Evolutionary conservation across 2,888 invertebrate genomes (phyloP), one percentile per base, ranked within the genome.

Genomic region (Vesta saturnalis): DNA sequence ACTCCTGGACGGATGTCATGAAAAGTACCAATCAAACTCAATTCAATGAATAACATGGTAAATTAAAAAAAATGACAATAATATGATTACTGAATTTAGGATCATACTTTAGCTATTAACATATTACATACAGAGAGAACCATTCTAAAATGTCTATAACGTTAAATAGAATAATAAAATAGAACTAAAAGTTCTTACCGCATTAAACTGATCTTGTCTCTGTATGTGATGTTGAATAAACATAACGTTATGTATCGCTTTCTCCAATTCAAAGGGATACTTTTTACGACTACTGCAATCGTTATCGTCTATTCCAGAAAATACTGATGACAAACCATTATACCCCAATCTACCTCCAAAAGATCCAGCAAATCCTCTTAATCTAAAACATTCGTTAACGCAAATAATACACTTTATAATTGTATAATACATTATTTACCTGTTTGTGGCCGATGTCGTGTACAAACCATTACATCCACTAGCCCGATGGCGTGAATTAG

Each of bases 181-280:
- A n/a, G n/a, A 39, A 39, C 8, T 39, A 39, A 39, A 39, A 1
- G 16, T 61, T 83, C 90, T 88, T 85, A 96, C 96, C 85, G 95
- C 95, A 86, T 96, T 95, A 83, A 95, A 96, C 82, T 96, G 95
- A 81, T 96, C 96, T 83, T 95, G 94, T n/a, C 96, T 89, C 80
- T 94, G 94, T 84, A 96, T 95, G 80, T 96, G 96, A 81, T 96
- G 95, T 78, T 96, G 96, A 75, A 97, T 96, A 81, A 96, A 97
- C 92, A 95, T 95, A 60, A 96, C 95, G 83, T 96, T 96, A 81
- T 95, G 95, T 74, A 97, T 93, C 55, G 96, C 96, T 81, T 96
- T 95, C 82, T 96, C 96, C 78, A 96, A 86, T 82, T 96, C 96
- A 80, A 95, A 95, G 0, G 96, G 96, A 83, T 95, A 95, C 82